These are phyloP conservation scores for Lophochroa leadbeateri DNA, from an alignment of 2,113 vertebrate species.

Conservation along the genomic window DNA sequence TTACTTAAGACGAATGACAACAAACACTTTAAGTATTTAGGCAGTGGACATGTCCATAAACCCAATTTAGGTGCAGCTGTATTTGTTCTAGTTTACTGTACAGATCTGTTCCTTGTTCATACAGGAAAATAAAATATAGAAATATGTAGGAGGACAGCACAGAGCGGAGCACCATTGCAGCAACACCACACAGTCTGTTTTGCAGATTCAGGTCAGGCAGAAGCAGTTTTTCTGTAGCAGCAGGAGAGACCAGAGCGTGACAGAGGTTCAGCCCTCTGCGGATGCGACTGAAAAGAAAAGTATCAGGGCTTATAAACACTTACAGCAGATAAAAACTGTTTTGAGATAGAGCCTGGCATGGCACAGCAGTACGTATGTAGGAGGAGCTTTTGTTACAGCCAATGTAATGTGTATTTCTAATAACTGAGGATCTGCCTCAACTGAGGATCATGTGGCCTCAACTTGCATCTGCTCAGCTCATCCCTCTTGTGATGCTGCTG, in stretches of 20 bases:
- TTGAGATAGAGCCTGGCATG: neutral
- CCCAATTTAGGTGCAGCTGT: neutral
- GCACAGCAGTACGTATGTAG: neutral
- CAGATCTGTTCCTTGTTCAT: neutral
- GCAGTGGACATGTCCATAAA: neutral
- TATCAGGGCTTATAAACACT: neutral
- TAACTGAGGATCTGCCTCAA: neutral
- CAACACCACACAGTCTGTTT: neutral
- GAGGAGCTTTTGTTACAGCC: neutral
- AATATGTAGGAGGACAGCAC: neutral
- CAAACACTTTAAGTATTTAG: neutral
- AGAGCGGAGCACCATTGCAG: rapidly evolving
- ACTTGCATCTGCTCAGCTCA: neutral
- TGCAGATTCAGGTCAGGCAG: neutral
- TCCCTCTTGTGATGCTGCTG: neutral
- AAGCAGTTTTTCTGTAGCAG: neutral
- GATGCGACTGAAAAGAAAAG: neutral
- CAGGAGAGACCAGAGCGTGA: neutral
- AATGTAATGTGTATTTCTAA: rapidly evolving
- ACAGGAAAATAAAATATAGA: neutral
- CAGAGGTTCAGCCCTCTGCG: neutral
- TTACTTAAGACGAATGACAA: neutral
- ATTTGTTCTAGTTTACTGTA: neutral
- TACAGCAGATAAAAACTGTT: neutral
- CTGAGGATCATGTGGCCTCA: rapidly evolving